Conservation (phyloP, 2,113 vertebrate species). For the Eptesicus fuscus region DNA sequence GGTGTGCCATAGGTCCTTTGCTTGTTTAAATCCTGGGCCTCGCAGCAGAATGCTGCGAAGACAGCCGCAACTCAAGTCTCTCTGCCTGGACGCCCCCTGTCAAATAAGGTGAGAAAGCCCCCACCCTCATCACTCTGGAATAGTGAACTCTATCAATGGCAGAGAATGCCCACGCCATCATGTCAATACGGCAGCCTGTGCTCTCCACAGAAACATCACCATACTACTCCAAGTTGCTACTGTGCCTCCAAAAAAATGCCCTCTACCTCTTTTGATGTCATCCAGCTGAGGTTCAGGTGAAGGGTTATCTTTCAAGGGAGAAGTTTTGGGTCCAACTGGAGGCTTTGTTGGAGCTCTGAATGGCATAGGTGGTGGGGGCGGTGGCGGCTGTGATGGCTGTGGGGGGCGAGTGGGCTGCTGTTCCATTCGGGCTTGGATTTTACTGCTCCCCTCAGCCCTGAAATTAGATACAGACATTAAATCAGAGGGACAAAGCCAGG, state of each 20-base stretch:
- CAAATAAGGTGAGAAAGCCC: not conserved
- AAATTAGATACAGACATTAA: conserved; percentile 61
- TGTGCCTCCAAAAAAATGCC: not conserved
- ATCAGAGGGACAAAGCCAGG: not conserved
- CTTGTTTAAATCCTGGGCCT: not conserved
- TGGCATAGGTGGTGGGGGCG: conserved; percentile 87
- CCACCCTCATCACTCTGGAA: not conserved
- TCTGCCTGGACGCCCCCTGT: no score
- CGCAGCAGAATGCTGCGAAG: not conserved
- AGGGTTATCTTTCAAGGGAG: conserved; percentile 95
- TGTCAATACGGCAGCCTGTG: not conserved
- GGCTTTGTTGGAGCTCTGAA: conserved; percentile 94
- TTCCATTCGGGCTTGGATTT: conserved; percentile 96
- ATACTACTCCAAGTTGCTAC: not conserved
- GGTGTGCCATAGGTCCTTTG: not conserved
- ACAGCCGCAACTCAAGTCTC: not conserved
- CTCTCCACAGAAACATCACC: not conserved
- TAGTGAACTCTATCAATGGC: not conserved
- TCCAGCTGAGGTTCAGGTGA: conserved; percentile 98
- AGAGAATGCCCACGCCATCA: not conserved
- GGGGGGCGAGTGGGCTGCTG: conserved; percentile 91
- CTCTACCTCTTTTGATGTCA: conserved; percentile 97
- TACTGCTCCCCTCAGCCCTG: conserved; percentile 99
- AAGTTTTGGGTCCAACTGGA: conserved; percentile 91
- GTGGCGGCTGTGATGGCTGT: conserved; percentile 88